A percentile compares a stretch with the other conserved stretches of the same genome.
Evolutionary conservation across 2,113 vertebrate species (phyloP).

Genomic region (Albula goreensis): DNA sequence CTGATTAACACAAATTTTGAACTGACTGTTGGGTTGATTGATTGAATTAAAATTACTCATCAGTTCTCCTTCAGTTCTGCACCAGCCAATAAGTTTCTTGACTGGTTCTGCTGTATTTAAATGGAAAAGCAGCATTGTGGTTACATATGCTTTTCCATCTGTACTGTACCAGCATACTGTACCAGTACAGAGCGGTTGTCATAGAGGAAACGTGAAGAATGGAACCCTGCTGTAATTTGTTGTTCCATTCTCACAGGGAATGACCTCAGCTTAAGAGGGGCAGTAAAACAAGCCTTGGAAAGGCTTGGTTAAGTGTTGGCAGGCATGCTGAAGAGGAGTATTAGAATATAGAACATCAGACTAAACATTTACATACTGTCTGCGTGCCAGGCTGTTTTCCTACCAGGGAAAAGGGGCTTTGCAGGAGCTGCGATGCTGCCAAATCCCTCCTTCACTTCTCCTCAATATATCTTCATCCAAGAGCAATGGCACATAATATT

Average conservation of each 20-base stretch:
- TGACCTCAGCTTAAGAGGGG: constrained; percentile 31
- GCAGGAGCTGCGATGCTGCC: neutral
- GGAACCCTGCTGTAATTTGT: constrained; percentile 45
- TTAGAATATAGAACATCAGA: constrained; percentile 44
- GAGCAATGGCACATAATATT: neutral
- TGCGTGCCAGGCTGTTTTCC: constrained; percentile 24
- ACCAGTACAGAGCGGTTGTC: constrained; percentile 13
- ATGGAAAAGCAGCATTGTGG: neutral
- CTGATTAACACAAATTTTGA: neutral
- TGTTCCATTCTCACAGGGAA: constrained; percentile 40
- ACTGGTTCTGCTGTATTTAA: too few relatives aligned
- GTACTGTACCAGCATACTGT: neutral
- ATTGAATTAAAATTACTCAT: neutral
- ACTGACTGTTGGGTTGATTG: neutral
- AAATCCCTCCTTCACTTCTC: neutral
- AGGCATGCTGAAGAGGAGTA: constrained; percentile 29
- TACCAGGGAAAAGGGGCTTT: neutral
- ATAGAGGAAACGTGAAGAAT: constrained; percentile 5
- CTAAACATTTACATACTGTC: constrained; percentile 56
- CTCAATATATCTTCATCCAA: neutral
- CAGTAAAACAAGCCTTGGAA: neutral
- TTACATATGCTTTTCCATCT: too few relatives aligned
- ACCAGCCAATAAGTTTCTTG: too few relatives aligned
- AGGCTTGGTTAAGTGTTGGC: constrained; percentile 17
- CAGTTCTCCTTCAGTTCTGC: too few relatives aligned